Conservation (phyloP, 1,140 invertebrate species). For the Helicoverpa zea region DNA sequence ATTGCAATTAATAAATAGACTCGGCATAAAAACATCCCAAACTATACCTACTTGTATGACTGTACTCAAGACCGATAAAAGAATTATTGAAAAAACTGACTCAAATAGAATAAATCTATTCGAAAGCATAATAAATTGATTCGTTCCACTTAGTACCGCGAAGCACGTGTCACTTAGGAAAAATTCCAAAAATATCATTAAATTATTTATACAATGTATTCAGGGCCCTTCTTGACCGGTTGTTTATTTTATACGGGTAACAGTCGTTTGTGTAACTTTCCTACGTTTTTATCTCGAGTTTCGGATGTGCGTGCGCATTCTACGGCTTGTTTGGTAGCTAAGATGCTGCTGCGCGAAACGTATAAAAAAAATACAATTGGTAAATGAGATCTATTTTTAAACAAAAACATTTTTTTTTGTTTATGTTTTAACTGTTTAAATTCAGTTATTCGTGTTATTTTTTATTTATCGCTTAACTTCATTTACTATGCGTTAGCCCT, state of each 20-base stretch:
- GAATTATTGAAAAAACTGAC: not conserved
- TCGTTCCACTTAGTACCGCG: constrained; percentile 19
- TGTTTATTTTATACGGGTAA: constrained; percentile 28
- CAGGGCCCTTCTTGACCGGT: constrained; percentile 1
- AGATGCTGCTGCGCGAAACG: constrained; percentile 39
- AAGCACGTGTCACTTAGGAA: not conserved
- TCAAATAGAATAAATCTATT: constrained; percentile 5
- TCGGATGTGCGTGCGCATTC: constrained; percentile 41
- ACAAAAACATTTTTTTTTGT: too few relatives aligned
- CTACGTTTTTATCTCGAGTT: constrained; percentile 51
- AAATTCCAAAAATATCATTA: not conserved
- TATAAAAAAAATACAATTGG: not conserved
- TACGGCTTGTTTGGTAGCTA: constrained; percentile 46
- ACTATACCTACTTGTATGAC: not conserved
- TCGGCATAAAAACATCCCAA: not conserved
- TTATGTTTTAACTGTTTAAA: too few relatives aligned
- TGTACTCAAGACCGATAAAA: not conserved
- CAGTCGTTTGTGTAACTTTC: constrained; percentile 48
- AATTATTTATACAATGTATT: constrained; percentile 39
- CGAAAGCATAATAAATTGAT: constrained; percentile 12
- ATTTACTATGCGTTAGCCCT: too few relatives aligned
- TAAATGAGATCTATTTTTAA: too few relatives aligned
- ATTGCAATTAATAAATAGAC: too few relatives aligned
- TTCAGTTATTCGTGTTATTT: too few relatives aligned
- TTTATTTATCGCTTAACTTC: too few relatives aligned